Evolutionary conservation across 2,888 invertebrate species (phyloP).

Genomic region (Plagodis pulveraria): DNA sequence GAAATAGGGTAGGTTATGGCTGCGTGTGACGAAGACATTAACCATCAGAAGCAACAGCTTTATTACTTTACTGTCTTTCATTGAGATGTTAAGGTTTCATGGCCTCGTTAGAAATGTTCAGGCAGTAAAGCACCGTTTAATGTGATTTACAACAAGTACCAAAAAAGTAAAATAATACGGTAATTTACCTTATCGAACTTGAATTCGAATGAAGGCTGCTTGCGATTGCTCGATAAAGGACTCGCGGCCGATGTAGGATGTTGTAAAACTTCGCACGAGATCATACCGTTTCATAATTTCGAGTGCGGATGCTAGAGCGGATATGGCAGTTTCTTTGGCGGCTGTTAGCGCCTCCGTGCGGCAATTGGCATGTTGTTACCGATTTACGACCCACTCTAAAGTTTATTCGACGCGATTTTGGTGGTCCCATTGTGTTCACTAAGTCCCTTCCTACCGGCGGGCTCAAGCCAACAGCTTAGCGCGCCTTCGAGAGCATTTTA

Average conservation of each 20-base stretch:
- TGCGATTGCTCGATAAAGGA: background rate
- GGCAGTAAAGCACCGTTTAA: too few relatives aligned
- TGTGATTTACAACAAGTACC: too few relatives aligned
- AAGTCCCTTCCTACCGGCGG: conserved; percentile 60
- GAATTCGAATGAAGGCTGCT: background rate
- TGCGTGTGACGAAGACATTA: conserved; percentile 35
- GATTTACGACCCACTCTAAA: conserved; percentile 80
- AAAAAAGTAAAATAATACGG: too few relatives aligned
- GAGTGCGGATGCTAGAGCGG: conserved; percentile 82
- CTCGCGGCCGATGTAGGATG: conserved; percentile 15
- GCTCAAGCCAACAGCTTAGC: conserved; percentile 55
- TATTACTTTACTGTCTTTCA: conserved; percentile 15
- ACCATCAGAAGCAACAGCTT: conserved; percentile 21
- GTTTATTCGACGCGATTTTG: conserved; percentile 76
- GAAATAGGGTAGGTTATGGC: conserved; percentile 68
- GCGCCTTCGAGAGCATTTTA: conserved; percentile 66
- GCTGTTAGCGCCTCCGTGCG: conserved; percentile 81
- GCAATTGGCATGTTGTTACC: conserved; percentile 82
- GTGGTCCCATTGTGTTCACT: conserved; percentile 81
- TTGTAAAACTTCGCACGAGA: conserved; percentile 41
- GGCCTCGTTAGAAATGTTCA: too few relatives aligned
- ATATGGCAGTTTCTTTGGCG: conserved; percentile 70
- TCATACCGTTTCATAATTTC: conserved; percentile 58
- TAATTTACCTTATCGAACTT: too few relatives aligned
- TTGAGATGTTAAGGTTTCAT: conserved; percentile 17